Base-by-base conservation (phyloP, 2,113 vertebrate genomes). In the Corydoras maculifer region DNA sequence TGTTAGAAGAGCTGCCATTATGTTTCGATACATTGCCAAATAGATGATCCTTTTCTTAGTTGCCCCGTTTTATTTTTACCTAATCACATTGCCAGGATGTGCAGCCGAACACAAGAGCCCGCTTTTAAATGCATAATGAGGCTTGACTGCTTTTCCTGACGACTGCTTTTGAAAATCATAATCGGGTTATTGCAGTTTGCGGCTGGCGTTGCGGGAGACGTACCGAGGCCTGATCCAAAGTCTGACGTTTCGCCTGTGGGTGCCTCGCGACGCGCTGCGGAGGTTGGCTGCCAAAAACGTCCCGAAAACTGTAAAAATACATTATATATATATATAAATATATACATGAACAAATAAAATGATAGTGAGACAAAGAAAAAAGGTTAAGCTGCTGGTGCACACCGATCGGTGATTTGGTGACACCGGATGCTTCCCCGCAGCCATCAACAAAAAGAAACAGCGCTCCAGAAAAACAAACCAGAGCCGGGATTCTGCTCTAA, bases 151-250 rank as follows among this genome's bases (percentile, higher is more conserved):
- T 78, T 70, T 63, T 68, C 75, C 72, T 72, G 58, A 80, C 50
- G 74, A 73, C 62, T 43, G 14, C 55, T 50, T 71, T 58, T 77
- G 48, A 70, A 70, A 62, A 11, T 50, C 68, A 62, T 68, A 65
- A 80, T 81, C 72, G 80, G 74, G 79, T 80, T 78, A 75, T 30
- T 65, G 68, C 76, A 25, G 77, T 80, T 76, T 74, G 57, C 62
- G 70, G 32, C 75, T 25, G 5, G 67, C 18, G 29, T 9, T 11
- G 25, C 8, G 54, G 18, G 31, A 67, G 74, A 48, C 1, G 4
- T 12, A 51, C 9, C 4, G 65, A 66, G 30, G 73, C 64, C 25
- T 43, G 18, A 66, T 76, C 73, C 58, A n/a, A 72, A 75, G 31
- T 15, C 51, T 68, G 70, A 62, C 72, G 72, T 81, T 76, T 77